These are phyloP conservation scores for Oreochromis grahami DNA, from an alignment of 2,797 vertebrate species.

Conservation along the genomic window DNA sequence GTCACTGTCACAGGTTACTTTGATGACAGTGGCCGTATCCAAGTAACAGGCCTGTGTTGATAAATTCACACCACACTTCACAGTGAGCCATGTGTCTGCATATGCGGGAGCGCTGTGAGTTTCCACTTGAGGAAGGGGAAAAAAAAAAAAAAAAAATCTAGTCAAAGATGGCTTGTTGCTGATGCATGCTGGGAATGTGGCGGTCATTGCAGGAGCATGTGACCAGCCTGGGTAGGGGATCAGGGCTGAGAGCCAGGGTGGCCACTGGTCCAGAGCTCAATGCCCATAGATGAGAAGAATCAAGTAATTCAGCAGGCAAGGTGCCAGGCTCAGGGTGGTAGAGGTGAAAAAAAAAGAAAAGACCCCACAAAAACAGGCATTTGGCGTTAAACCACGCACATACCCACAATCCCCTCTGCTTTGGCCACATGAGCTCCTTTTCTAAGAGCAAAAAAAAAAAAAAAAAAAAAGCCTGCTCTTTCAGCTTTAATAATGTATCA, in stretches of 20 bases:
- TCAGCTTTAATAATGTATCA: constrained; percentile 55
- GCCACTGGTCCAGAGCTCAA: constrained; percentile 38
- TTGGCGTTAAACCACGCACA: not conserved
- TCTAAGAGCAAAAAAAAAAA: not conserved
- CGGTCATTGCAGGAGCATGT: not conserved
- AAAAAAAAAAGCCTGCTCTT: not conserved
- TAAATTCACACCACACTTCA: constrained; percentile 9
- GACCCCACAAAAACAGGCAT: not conserved
- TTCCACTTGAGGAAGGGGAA: not conserved
- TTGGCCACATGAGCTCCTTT: constrained; percentile 27
- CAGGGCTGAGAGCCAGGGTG: constrained; percentile 18
- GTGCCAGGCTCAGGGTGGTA: not conserved
- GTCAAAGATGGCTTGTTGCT: constrained; percentile 8
- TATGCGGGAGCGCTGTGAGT: not conserved
- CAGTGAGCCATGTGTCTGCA: not conserved
- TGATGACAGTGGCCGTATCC: constrained; percentile 29
- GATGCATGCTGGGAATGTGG: constrained; percentile 56
- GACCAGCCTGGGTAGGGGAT: constrained; percentile 4
- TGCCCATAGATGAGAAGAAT: constrained; percentile 59
- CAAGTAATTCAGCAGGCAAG: not conserved
- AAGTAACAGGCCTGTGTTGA: constrained; percentile 40
- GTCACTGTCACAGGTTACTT: constrained; percentile 5
- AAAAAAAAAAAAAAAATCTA: not conserved
- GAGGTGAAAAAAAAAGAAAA: not conserved
- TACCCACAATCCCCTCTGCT: constrained; percentile 24